A percentile compares a stretch with the other conserved stretches of the same genome.
phyloP scores from a whole-genome alignment of 1,140 invertebrate genomes.

The Apis laboriosa region DNA sequence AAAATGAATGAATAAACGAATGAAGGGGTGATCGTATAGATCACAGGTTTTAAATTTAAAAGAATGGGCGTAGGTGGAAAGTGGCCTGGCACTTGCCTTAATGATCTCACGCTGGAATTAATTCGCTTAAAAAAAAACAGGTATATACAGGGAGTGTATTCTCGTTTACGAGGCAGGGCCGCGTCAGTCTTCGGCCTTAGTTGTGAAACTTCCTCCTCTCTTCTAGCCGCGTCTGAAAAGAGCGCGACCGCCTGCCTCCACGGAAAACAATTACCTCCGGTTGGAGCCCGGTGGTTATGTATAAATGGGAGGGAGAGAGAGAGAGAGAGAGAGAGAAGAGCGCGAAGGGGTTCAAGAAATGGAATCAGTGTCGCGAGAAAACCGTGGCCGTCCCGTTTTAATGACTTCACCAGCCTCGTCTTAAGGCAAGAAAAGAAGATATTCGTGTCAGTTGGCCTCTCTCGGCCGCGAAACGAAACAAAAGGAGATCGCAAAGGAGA shows the following conservation, averaged over 20 bases:
- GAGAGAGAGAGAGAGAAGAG: constrained; percentile 14
- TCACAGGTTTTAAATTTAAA: too few species aligned
- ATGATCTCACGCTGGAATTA: constrained; percentile 25
- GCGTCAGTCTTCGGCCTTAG: constrained; percentile 5
- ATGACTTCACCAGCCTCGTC: constrained; percentile 38
- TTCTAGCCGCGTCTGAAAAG: constrained; percentile 33
- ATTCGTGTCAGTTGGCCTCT: constrained; percentile 53
- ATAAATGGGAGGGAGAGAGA: constrained; percentile 15
- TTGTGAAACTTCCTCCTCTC: constrained; percentile 17
- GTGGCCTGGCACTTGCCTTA: neutral
- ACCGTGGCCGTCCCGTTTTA: constrained; percentile 37
- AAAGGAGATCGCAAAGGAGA: constrained; percentile 48
- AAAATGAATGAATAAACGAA: too few species aligned
- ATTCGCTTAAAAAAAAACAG: constrained; percentile 22
- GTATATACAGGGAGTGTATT: too few species aligned
- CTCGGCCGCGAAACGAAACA: constrained; percentile 37
- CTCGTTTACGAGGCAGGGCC: neutral
- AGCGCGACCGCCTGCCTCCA: constrained; percentile 3
- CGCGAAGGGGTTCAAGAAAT: constrained; percentile 44
- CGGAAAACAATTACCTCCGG: constrained; percentile 32
- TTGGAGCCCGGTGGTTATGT: constrained; percentile 13
- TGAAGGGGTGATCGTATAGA: too few species aligned
- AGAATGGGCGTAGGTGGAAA: too few species aligned
- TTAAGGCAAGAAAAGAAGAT: constrained; percentile 46
- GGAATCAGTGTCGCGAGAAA: constrained; percentile 50